phyloP scores from a whole-genome alignment of 1,140 invertebrate genomes.

The Dendroctonus valens region DNA sequence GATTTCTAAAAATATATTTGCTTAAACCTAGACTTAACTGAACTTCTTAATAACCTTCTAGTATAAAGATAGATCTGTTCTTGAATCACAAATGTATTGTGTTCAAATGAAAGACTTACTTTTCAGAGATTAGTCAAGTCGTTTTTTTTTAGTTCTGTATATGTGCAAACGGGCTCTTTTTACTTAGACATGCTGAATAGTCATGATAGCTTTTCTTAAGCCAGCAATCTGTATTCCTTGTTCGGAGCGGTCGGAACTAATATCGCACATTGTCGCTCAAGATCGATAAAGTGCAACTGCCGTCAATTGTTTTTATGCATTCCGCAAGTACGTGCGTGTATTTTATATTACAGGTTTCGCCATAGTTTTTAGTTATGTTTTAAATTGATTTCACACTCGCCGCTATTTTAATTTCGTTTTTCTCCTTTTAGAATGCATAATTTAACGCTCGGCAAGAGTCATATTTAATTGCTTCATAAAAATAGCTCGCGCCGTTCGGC shows the following conservation, averaged over 20 bases:
- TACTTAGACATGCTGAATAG: too few relatives aligned
- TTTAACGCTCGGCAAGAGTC: constrained; percentile 40
- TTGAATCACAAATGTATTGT: too few relatives aligned
- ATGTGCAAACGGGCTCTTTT: too few relatives aligned
- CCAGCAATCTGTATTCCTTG: constrained; percentile 22
- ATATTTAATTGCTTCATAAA: constrained; percentile 38
- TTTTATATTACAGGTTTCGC: constrained; percentile 44
- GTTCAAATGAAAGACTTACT: too few relatives aligned
- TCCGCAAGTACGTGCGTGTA: constrained; percentile 43
- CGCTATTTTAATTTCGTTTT: constrained; percentile 46
- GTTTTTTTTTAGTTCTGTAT: too few relatives aligned
- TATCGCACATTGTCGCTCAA: constrained; percentile 25
- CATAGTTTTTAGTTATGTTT: constrained; percentile 44
- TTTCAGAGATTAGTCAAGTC: too few relatives aligned
- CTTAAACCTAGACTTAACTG: too few relatives aligned
- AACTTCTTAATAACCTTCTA: too few relatives aligned
- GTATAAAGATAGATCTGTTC: too few relatives aligned
- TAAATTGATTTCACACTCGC: constrained; percentile 45
- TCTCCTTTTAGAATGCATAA: constrained; percentile 43
- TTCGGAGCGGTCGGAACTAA: constrained; percentile 13
- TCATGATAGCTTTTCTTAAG: background rate
- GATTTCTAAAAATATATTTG: too few relatives aligned
- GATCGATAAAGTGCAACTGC: constrained; percentile 33
- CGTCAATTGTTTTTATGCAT: constrained; percentile 43
- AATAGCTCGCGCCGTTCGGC: constrained; percentile 21